Evolutionary conservation across 2,113 vertebrate genomes (phyloP).

Genomic region (Plotosus lineatus): DNA sequence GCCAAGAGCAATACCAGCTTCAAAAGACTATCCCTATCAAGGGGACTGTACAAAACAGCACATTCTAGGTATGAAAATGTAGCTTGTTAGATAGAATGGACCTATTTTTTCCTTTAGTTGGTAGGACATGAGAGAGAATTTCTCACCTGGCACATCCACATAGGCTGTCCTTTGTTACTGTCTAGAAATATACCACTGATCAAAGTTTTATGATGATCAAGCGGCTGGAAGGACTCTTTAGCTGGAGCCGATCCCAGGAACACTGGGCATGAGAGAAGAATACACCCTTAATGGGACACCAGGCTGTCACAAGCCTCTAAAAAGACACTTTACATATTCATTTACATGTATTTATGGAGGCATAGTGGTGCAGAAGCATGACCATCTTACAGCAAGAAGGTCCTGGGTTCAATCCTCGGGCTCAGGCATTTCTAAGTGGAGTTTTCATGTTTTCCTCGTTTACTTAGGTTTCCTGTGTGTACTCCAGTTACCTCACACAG

Average conservation of each 20-base stretch:
- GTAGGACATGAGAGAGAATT: neutral
- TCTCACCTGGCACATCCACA: neutral
- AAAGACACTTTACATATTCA: neutral
- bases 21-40: neutral
- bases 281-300: neutral
- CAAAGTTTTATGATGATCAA: neutral
- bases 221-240: neutral
- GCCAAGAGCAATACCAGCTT: neutral
- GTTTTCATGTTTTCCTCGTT: too few species aligned
- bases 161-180: neutral
- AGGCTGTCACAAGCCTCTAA: neutral
- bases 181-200: neutral
- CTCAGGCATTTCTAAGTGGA: too few species aligned
- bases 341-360: neutral
- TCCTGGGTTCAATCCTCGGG: too few species aligned
- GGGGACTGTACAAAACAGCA: neutral
- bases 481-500: too few species aligned
- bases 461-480: too few species aligned
- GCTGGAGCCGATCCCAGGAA: neutral
- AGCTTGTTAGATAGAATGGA: neutral
- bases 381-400: too few species aligned
- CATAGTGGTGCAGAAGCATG: too few species aligned
- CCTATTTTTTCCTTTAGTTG: too few species aligned
- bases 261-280: neutral
- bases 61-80: neutral